Conservation (phyloP, 2,888 invertebrate species). For the Monoplex corrugatus region DNA sequence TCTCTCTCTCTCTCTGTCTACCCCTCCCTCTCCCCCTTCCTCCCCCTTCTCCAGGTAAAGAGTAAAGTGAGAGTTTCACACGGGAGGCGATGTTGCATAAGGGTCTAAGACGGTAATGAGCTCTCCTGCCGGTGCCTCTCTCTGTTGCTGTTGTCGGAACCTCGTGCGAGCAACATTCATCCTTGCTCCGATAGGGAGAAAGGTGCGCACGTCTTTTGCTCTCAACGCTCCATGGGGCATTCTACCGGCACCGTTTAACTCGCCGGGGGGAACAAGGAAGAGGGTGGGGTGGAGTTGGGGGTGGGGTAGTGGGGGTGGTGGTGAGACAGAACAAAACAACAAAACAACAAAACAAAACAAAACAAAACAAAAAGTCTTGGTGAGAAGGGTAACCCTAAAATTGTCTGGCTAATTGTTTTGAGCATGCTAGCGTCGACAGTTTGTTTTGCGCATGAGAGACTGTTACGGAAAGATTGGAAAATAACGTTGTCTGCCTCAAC, state of each 20-base stretch:
- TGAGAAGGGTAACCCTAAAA: not conserved
- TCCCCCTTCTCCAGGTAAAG: not conserved
- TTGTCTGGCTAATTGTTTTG: not conserved
- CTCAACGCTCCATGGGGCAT: not conserved
- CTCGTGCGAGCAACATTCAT: not conserved
- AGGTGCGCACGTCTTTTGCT: not conserved
- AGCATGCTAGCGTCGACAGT: not conserved
- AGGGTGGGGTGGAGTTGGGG: not conserved
- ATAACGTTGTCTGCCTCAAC: not conserved
- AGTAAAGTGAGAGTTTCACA: not conserved
- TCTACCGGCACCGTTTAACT: not conserved
- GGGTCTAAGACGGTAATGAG: not conserved
- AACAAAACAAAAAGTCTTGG: not conserved
- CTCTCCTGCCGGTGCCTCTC: not conserved
- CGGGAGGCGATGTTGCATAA: slow-evolving; percentile 1
- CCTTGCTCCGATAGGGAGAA: not conserved
- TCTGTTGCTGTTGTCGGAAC: not conserved
- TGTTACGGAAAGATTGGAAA: too few species aligned
- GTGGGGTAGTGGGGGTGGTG: not conserved
- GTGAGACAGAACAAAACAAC: too few species aligned
- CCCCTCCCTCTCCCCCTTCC: too few species aligned
- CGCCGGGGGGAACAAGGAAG: not conserved
- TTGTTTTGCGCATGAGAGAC: not conserved
- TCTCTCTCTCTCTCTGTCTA: not conserved
- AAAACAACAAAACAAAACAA: too few species aligned